A percentile compares a stretch with the other conserved stretches of the same genome.
Conservation (phyloP, 1,140 invertebrate species). For the Eurosta solidaginis region DNA sequence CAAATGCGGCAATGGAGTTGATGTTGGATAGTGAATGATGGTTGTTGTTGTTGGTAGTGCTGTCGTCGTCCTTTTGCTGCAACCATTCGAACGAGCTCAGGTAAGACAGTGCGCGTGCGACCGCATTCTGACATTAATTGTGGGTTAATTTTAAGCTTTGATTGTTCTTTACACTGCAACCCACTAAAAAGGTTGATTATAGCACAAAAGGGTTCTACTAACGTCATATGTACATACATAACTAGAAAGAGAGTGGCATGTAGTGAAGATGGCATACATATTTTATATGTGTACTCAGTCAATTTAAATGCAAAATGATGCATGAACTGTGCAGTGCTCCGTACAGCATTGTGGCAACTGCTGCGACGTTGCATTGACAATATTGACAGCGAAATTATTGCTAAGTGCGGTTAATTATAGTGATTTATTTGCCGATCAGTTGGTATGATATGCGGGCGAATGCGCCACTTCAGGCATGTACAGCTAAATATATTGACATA, state of each 20-base stretch:
- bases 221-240: not conserved
- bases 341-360: not conserved
- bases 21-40: not conserved
- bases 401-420: constrained; percentile 28
- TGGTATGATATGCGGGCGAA: not conserved
- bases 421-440: constrained; percentile 22
- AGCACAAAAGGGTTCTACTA: not conserved
- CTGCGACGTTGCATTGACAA: not conserved
- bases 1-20: not conserved
- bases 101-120: not conserved
- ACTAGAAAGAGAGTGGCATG: not conserved
- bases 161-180: constrained; percentile 13
- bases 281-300: not conserved
- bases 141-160: constrained; percentile 30
- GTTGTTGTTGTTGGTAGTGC: not conserved
- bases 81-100: not conserved
- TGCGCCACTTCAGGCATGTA: not conserved
- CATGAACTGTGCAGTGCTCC: not conserved
- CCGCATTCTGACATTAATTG: constrained; percentile 30
- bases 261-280: not conserved
- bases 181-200: not conserved
- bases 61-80: not conserved
- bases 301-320: constrained; percentile 27
- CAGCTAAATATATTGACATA: not conserved
- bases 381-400: constrained; percentile 30